phyloP scores from a whole-genome alignment of 2,113 vertebrate species.

The Syngnathus typhle region DNA sequence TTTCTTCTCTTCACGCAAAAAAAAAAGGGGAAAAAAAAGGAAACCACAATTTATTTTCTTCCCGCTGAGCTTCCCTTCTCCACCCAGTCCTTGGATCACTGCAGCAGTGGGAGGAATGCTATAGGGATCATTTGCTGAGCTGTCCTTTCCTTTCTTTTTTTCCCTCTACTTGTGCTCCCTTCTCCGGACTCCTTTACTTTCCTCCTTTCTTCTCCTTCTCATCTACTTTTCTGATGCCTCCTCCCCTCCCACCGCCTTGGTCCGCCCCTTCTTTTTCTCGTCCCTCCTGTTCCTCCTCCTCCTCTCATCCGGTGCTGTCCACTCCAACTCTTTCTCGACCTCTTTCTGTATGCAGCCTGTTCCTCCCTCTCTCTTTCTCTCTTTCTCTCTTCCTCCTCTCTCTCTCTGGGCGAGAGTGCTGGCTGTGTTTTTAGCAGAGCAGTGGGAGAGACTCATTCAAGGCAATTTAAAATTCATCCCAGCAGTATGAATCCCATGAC shows the following conservation, averaged over 20 bases:
- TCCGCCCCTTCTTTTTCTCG: conserved; percentile 47
- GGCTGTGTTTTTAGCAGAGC: conserved; percentile 55
- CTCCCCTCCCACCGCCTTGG: conserved; percentile 32
- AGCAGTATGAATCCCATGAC: conserved; percentile 52
- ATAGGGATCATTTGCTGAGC: conserved; percentile 52
- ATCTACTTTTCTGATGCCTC: conserved; percentile 42
- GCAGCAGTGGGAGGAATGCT: conserved; percentile 59
- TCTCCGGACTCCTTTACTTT: conserved; percentile 52
- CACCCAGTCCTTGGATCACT: conserved; percentile 30
- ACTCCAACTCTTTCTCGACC: conserved; percentile 54
- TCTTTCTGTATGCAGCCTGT: conserved; percentile 63
- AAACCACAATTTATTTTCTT: conserved; percentile 2
- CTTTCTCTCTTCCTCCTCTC: conserved; percentile 45
- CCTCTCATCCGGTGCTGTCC: conserved; percentile 44
- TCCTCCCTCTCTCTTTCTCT: conserved; percentile 40
- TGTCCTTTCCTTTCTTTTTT: conserved; percentile 34
- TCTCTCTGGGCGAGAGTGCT: conserved; percentile 54
- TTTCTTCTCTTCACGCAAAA: conserved; percentile 16
- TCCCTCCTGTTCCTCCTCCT: conserved; percentile 28
- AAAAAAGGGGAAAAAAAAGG: conserved; percentile 5
- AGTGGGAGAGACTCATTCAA: conserved; percentile 47
- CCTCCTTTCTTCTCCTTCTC: conserved; percentile 44
- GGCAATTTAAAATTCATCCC: conserved; percentile 54
- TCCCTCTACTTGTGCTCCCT: conserved; percentile 30
- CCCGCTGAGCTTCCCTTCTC: conserved; percentile 46